Evolutionary conservation across 2,888 invertebrate genomes (phyloP).

Genomic region (Agrilus biguttatus): DNA sequence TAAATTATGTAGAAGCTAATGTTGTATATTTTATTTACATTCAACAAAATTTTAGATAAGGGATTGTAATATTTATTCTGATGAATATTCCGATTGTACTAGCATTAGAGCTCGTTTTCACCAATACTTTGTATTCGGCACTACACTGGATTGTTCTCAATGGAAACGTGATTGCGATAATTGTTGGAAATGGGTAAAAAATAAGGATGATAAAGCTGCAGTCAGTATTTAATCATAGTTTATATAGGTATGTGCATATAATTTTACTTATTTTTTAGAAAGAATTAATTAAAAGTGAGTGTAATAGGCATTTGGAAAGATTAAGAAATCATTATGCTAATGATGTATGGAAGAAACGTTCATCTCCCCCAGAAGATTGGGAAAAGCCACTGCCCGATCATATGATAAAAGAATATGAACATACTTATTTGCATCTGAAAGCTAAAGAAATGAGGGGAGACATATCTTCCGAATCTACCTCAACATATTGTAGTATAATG

Average conservation of each 20-base stretch:
- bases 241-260: no score
- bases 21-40: not conserved
- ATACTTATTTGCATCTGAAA: conserved; percentile 49
- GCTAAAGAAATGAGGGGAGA: conserved; percentile 43
- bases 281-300: conserved; percentile 58
- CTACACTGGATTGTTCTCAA: conserved; percentile 55
- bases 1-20: no score
- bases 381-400: conserved; percentile 63
- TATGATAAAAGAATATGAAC: conserved; percentile 51
- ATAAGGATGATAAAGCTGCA: conserved; percentile 47
- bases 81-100: conserved; percentile 69
- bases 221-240: conserved; percentile 34
- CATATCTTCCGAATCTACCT: no score
- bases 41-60: conserved; percentile 44
- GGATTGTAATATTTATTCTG: conserved; percentile 64
- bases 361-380: conserved; percentile 69
- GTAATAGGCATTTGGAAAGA: conserved; percentile 43
- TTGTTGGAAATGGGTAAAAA: conserved; percentile 52
- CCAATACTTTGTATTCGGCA: conserved; percentile 73
- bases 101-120: conserved; percentile 64
- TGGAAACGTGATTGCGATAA: conserved; percentile 69
- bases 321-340: conserved; percentile 56
- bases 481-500: no score
- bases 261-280: conserved; percentile 31
- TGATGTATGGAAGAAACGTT: conserved; percentile 65